Base-by-base conservation (phyloP, 2,888 invertebrate genomes). In the Leptopilina syphax region DNA sequence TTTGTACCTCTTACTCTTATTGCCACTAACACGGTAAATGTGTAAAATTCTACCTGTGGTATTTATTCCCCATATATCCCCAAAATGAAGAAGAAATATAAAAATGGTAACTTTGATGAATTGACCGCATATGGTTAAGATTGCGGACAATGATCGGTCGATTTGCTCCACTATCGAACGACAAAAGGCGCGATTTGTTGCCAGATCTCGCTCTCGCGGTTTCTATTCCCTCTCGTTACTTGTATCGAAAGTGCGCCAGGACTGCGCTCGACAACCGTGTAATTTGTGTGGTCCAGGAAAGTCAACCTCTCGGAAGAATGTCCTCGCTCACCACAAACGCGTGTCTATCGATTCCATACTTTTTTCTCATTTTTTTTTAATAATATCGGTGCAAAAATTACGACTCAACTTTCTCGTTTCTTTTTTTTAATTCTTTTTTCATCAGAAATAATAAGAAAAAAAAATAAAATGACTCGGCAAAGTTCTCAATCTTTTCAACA, bases 211-310 rank as follows among this genome's bases (percentile, higher is more conserved):
- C 78, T 77, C 50, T 34, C 65, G 77, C 68, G 63, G 60, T 76
- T 34, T 68, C 79, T 78, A 80, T 76, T 79, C 81, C 84, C 34
- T 34, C 80, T 82, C 44, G 63, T 63, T 63, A 63, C 24, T 65
- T 54, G 13, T 73, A 70, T 54, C 81, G 79, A 81, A 80, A 76
- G 77, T 73, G 60, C 76, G 73, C 81, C 78, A 65, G 68, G 81
- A 83, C 89, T 91, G 91, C 86, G 82, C 65, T 85, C 89, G 91
- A 91, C 91, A 91, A 88, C 84, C 91, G 90, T 91, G 88, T 90
- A 90, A 91, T 91, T 91, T 89, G 89, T 83, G 87, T 83, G 87
- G 84, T 87, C 86, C 87, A 82, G 85, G 86, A 84, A 86, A 87
- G 83, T 84, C 88, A 88, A 86, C 89, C 86, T 85, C 84, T 86